A percentile compares a stretch with the other conserved stretches of the same genome.
phyloP scores from a whole-genome alignment of 92 coral and sea anemone genomes.

The Parazoanthus atlanticus region DNA sequence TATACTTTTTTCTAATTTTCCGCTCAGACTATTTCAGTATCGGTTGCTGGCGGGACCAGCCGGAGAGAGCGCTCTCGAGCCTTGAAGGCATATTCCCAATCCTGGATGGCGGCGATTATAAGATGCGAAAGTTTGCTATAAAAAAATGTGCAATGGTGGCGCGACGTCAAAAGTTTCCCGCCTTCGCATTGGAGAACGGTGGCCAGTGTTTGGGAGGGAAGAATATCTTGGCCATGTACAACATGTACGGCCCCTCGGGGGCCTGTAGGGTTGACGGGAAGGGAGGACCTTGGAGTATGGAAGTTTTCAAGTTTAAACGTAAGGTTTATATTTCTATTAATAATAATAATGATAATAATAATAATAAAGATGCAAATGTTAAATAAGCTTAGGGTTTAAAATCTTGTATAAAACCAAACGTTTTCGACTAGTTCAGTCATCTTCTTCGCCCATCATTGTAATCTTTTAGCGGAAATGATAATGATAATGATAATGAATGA shows the following conservation, averaged over 20 bases:
- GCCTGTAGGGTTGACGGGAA: constrained; percentile 84
- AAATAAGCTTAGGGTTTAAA: too few relatives aligned
- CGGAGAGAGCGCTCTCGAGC: constrained; percentile 84
- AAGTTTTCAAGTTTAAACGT: constrained; percentile 89
- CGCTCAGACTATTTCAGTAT: constrained; percentile 81
- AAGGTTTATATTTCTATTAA: constrained; percentile 11
- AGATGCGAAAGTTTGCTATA: constrained; percentile 72
- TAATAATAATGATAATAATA: too few relatives aligned
- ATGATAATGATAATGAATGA: not conserved
- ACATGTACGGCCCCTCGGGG: constrained; percentile 89
- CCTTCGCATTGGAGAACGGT: constrained; percentile 92
- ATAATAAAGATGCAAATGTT: too few relatives aligned
- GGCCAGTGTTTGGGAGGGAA: constrained; percentile 95
- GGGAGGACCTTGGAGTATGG: constrained; percentile 99
- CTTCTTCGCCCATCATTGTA: too few relatives aligned
- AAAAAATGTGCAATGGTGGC: constrained; percentile 90
- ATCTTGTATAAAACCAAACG: too few relatives aligned
- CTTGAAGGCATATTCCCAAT: constrained; percentile 91
- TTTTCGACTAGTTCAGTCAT: too few relatives aligned
- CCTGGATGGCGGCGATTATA: constrained; percentile 83
- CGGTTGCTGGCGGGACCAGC: constrained; percentile 99
- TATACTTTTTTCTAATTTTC: not conserved
- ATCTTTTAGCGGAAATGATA: not conserved
- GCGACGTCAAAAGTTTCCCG: constrained; percentile 85
- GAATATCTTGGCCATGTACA: constrained; percentile 75